phyloP scores from a whole-genome alignment of 1,140 invertebrate species.

The Muscidifurax raptorellus region DNA sequence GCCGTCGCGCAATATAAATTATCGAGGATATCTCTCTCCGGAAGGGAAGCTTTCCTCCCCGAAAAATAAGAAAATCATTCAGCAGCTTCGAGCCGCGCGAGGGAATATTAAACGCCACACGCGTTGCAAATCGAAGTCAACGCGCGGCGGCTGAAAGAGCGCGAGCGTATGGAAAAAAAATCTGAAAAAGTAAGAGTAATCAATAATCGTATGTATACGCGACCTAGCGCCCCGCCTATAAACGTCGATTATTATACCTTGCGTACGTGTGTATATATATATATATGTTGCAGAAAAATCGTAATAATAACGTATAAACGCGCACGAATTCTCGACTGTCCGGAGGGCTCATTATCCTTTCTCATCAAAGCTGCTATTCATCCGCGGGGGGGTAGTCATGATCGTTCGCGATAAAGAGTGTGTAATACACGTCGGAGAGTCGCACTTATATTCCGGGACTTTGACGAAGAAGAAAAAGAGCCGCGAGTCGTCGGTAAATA shows the following conservation, averaged over 20 bases:
- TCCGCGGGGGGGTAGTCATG: too few relatives aligned
- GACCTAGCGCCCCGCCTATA: slow-evolving; percentile 10
- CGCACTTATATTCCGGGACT: too few relatives aligned
- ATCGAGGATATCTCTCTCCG: background rate
- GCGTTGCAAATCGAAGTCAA: background rate
- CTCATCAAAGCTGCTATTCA: slow-evolving; percentile 36
- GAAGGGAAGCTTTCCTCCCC: background rate
- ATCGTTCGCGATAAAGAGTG: too few relatives aligned
- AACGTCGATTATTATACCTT: slow-evolving; percentile 8
- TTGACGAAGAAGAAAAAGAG: background rate
- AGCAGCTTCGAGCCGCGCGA: background rate
- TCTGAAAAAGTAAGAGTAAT: slow-evolving; percentile 13
- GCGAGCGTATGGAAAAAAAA: background rate
- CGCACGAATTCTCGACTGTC: background rate
- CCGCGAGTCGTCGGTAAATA: slow-evolving; percentile 40
- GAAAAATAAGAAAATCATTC: background rate
- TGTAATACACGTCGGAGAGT: too few relatives aligned
- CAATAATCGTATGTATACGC: background rate
- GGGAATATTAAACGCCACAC: slow-evolving; percentile 31
- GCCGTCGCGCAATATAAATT: too few relatives aligned
- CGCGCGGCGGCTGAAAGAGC: background rate
- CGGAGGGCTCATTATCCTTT: background rate
- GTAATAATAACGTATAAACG: too few relatives aligned
- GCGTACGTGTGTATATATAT: too few relatives aligned
- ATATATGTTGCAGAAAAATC: too few relatives aligned